These are phyloP conservation scores for Pipistrellus kuhlii DNA, from an alignment of 2,797 vertebrate genomes.

Conservation along the genomic window DNA sequence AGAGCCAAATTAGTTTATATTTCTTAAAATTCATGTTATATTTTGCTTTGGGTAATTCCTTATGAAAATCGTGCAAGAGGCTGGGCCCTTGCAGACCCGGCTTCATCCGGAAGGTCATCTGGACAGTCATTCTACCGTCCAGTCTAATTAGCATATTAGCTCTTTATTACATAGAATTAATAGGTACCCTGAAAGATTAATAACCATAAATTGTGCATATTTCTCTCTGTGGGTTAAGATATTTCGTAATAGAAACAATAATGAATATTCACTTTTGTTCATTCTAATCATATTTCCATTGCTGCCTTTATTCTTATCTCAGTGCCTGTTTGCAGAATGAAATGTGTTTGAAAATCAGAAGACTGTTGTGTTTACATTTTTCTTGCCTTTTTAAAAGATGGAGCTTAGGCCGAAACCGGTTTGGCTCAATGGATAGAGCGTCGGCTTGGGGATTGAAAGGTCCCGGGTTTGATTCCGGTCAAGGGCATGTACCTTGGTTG, in stretches of 20 bases:
- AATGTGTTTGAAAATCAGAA: not conserved
- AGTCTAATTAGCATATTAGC: no score
- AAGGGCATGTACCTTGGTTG: no score
- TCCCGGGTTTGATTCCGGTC: no score
- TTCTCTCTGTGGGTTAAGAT: not conserved
- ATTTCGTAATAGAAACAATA: not conserved
- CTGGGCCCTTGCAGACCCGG: no score
- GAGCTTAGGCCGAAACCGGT: no score
- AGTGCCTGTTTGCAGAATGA: not conserved
- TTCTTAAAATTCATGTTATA: conserved; percentile 20
- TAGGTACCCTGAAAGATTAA: not conserved
- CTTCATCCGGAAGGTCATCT: no score
- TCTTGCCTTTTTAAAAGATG: not conserved
- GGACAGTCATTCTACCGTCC: rapidly evolving
- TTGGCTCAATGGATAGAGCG: no score
- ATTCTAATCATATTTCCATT: not conserved
- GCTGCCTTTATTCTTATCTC: not conserved
- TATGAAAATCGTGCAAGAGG: not conserved
- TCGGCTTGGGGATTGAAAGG: no score
- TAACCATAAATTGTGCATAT: not conserved
- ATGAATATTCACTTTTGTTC: not conserved
- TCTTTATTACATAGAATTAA: not conserved
- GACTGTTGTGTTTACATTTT: not conserved
- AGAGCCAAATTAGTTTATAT: not conserved
- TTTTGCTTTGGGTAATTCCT: conserved; percentile 47